phyloP scores from a whole-genome alignment of 2,888 invertebrate species.

The Petrolisthes cinctipes region DNA sequence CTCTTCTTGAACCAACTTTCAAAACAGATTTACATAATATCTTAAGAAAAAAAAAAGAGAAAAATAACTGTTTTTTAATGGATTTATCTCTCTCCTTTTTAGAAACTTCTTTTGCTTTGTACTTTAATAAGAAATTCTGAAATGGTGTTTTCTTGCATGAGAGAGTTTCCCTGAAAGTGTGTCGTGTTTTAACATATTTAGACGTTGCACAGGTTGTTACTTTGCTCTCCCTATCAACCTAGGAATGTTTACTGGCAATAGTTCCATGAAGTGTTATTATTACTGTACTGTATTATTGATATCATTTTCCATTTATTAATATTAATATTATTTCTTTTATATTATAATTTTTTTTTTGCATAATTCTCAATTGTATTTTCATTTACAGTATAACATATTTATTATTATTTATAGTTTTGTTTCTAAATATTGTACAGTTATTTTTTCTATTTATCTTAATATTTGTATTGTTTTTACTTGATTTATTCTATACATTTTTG shows the following conservation, averaged over 20 bases:
- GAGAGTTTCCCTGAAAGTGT: slow-evolving; percentile 8
- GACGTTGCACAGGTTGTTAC: slow-evolving; percentile 44
- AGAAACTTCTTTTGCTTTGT: not conserved
- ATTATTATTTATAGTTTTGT: slow-evolving; percentile 28
- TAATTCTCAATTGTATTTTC: not conserved
- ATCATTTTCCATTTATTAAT: not conserved
- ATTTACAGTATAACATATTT: not conserved
- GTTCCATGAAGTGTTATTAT: slow-evolving; percentile 31
- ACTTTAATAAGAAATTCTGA: not conserved
- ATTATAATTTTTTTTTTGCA: slow-evolving; percentile 11
- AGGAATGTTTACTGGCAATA: slow-evolving; percentile 46
- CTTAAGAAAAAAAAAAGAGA: too few species aligned
- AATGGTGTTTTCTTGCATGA: slow-evolving; percentile 15
- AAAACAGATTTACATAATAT: too few species aligned
- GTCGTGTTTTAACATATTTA: slow-evolving; percentile 1
- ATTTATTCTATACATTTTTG: not conserved
- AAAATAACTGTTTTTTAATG: too few species aligned
- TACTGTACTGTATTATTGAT: not conserved
- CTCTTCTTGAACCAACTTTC: too few species aligned
- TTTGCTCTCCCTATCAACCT: slow-evolving; percentile 14
- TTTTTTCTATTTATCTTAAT: not conserved
- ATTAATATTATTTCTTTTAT: slow-evolving; percentile 9
- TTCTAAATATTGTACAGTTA: not conserved
- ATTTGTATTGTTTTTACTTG: not conserved
- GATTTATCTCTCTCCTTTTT: too few species aligned